Percentiles rank a stretch among this genome's conserved stretches.
These are phyloP conservation scores for Dicycla oo DNA, from an alignment of 2,888 invertebrate species.

Conservation along the genomic window DNA sequence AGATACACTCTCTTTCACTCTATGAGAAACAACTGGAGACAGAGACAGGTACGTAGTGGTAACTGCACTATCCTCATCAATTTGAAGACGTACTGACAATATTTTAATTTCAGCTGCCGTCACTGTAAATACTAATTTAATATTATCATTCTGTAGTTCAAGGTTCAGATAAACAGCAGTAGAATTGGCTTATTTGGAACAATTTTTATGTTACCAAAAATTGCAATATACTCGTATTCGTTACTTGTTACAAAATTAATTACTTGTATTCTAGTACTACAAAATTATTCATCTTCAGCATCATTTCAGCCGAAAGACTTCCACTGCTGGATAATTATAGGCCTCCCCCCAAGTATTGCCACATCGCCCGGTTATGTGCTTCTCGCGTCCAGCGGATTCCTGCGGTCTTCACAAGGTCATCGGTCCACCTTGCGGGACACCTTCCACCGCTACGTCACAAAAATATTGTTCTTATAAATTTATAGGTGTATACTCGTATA, in stretches of 20 bases:
- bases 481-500: background rate
- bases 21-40: background rate
- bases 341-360: no score
- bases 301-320: background rate
- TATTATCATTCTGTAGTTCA: conserved; percentile 31
- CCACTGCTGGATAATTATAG: background rate
- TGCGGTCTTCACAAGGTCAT: background rate
- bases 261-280: background rate
- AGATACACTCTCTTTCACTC: background rate
- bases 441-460: background rate
- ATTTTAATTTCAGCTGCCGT: background rate
- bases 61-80: background rate
- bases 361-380: background rate
- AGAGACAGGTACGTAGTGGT: background rate
- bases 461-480: background rate
- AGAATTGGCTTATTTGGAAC: conserved; percentile 23
- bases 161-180: conserved; percentile 27
- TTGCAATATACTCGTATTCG: background rate
- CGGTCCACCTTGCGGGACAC: background rate
- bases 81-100: background rate
- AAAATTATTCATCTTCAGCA: background rate
- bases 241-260: background rate
- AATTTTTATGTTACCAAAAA: background rate
- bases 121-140: background rate
- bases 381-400: background rate